phyloP scores from a whole-genome alignment of 1,140 invertebrate species.

The Papilio polytes region DNA sequence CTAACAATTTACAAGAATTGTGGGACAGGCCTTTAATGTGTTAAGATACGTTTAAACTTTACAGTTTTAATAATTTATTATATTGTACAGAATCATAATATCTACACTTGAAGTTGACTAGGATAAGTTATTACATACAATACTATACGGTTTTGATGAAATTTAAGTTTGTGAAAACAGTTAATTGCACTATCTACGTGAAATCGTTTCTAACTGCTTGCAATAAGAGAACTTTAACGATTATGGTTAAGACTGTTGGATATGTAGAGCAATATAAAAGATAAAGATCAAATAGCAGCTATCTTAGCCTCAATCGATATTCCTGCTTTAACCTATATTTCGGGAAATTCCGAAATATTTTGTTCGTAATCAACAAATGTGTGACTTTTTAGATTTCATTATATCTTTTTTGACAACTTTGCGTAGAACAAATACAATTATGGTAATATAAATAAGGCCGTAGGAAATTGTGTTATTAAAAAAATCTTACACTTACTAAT shows the following conservation, averaged over 20 bases:
- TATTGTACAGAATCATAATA: too few relatives aligned
- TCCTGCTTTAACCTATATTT: not conserved
- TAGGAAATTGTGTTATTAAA: too few relatives aligned
- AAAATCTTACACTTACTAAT: too few relatives aligned
- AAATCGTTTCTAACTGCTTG: not conserved
- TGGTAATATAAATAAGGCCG: not conserved
- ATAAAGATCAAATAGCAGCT: not conserved
- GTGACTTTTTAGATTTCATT: not conserved
- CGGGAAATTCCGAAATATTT: not conserved
- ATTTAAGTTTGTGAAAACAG: not conserved
- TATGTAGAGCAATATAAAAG: constrained; percentile 5
- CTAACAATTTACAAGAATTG: too few relatives aligned
- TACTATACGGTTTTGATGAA: not conserved
- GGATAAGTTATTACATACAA: too few relatives aligned
- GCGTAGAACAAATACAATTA: not conserved
- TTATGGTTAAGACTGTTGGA: constrained; percentile 1
- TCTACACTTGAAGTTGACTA: too few relatives aligned
- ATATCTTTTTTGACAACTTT: too few relatives aligned
- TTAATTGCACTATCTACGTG: not conserved
- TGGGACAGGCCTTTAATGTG: too few relatives aligned
- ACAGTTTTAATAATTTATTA: too few relatives aligned
- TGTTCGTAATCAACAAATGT: not conserved
- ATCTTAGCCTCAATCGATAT: not conserved
- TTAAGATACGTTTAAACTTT: too few relatives aligned
- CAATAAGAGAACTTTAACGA: constrained; percentile 4